These are phyloP conservation scores for Cariama cristata DNA, from an alignment of 2,113 vertebrate species.

Conservation along the genomic window DNA sequence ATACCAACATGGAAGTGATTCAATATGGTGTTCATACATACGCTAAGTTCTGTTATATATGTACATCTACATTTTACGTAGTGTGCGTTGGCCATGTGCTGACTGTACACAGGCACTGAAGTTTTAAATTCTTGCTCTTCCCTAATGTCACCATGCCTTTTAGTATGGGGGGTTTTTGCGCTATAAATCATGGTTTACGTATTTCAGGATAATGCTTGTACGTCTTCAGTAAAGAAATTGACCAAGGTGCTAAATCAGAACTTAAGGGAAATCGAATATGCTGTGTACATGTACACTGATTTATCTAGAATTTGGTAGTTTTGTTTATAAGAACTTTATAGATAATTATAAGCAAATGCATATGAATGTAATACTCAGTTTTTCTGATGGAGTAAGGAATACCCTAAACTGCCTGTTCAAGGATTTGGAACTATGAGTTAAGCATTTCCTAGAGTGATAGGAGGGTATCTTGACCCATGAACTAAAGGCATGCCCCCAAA, in stretches of 20 bases:
- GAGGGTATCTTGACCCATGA: neutral
- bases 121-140: neutral
- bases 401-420: neutral
- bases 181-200: neutral
- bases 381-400: neutral
- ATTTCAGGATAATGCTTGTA: neutral
- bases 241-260: neutral
- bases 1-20: neutral
- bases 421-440: neutral
- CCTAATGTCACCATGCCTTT: neutral
- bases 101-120: neutral
- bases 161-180: neutral
- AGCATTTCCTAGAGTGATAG: neutral
- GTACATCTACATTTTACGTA: neutral
- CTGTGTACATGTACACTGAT: neutral
- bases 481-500: neutral
- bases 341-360: neutral
- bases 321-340: neutral
- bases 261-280: neutral
- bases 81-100: neutral
- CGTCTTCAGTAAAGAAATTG: neutral
- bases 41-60: neutral
- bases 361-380: neutral
- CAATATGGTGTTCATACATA: neutral
- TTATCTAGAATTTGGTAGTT: neutral